Base-by-base conservation (phyloP, 2,797 vertebrate species). In the Schizopygopsis pylzovi region DNA sequence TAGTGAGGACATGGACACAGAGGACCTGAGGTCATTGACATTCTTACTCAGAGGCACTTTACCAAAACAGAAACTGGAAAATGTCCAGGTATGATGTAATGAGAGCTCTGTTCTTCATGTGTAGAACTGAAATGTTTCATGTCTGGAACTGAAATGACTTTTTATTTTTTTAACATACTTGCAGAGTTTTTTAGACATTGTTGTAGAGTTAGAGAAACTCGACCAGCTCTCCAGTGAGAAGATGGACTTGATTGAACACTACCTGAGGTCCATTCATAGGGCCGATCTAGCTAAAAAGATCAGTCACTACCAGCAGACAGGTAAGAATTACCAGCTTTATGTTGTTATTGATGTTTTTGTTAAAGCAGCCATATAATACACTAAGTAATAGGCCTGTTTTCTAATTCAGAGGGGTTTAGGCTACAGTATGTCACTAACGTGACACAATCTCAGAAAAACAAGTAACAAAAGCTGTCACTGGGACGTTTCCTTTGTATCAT, bases 121-220 rank as follows among this genome's bases (percentile, higher is more conserved):
- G 59, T 12, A 25, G 59, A 25, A 61, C 47, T n/a, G 37, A 18
- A 22, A 37, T 33, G 4, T n/a, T 9, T 79, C 59, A 28, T 20
- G 5, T 39, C 4, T 76, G 3, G 22, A 54, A 1, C 2, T 37
- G 39, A 67, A 33, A 18, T 67, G 1, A 12, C 0, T 37, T 33
- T 12, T 33, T 80, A 11, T 43, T 22, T 49, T 49, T 52, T 39
- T 4, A 52, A 18, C 12, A 9, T 15, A 79, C 90, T 83, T 67
- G 54, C 92, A 99, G 98, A 96, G 92, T 89, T 99, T 99, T 91
- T 89, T 99, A 83, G 95, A 97, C 81, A 83, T 99, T 72, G 89
- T 97, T 41, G 92, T 94, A 87, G 97, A 98, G 84, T 90, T 99
- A 61, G 98, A 99, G 92, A 98, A 97, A 86, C 84, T 93, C 83